Evolutionary conservation across 2,113 vertebrate genomes (phyloP).

Genomic region (Malurus alboscapulatus): DNA sequence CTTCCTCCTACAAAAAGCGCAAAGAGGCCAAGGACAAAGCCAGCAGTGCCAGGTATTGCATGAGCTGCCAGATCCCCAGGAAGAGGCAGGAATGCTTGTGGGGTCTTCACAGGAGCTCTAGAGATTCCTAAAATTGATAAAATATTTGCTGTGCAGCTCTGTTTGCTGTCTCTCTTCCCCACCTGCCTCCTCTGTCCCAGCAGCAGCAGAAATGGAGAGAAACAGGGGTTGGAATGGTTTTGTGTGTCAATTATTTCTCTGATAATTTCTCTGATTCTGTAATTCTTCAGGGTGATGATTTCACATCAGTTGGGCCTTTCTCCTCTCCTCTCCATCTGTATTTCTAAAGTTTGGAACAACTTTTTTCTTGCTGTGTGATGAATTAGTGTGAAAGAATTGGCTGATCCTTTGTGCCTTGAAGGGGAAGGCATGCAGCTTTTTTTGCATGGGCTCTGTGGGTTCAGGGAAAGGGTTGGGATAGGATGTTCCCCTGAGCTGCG

Average conservation of each 20-base stretch:
- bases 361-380: neutral
- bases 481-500: neutral
- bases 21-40: conserved; percentile 90
- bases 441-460: neutral
- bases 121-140: neutral
- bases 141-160: neutral
- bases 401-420: neutral
- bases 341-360: neutral
- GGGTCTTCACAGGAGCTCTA: neutral
- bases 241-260: neutral
- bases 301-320: neutral
- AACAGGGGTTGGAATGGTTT: neutral
- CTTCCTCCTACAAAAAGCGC: conserved; percentile 87
- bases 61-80: neutral
- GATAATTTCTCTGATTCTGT: neutral
- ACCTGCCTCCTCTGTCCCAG: neutral
- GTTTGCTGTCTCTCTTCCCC: neutral
- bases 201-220: neutral
- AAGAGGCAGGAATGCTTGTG: neutral
- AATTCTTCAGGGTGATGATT: neutral
- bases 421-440: neutral
- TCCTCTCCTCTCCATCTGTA: neutral
- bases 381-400: neutral
- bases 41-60: conserved; percentile 83
- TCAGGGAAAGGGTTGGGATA: neutral